Base-by-base conservation (phyloP, 2,113 vertebrate genomes). In the Heterotis niloticus region DNA sequence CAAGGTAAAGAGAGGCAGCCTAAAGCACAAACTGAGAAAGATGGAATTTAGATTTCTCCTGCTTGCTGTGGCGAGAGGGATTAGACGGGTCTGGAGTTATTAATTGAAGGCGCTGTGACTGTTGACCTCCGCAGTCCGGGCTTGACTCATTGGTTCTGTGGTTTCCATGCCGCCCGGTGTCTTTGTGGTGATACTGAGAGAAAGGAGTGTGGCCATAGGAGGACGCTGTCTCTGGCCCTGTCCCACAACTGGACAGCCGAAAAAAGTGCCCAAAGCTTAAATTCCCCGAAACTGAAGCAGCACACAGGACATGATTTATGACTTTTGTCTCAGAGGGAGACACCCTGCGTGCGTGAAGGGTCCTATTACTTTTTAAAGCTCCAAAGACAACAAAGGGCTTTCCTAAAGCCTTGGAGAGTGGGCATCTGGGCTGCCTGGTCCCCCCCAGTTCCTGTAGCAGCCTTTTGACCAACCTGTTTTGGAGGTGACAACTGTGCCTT, bases 351-450 rank as follows among this genome's bases (percentile, higher is more conserved):
- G n/a, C n/a, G n/a, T n/a, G 81, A 85, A 89, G 86, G 83, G 89
- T 85, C 66, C 86, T 84, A 90, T 93, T 92, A 89, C 81, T 90
- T 92, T 88, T 80, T 82, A 92, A 83, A 88, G 87, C 73, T 71
- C 84, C 70, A 79, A 82, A 78, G 14, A 80, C 78, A 66, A 78
- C 80, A 83, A 68, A 67, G 75, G 54, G 26, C 62, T 28, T 68
- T 77, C 78, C 75, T 28, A 78, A 62, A 69, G 78, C 81, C 84
- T 73, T 82, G 83, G 75, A 44, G 34, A 11, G n/a, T n/a, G 14
- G 68, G 56, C 64, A 10, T 14, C 24, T 17, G n/a, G 24, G 44
- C 51, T 62, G 76, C 23, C 73, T 34, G 13, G 34, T 84, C 77
- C 44, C 75, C 80, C 72, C 80, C 83, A 72, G 66, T 67, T 71